Evolutionary conservation across 2,113 vertebrate species (phyloP).

Genomic region (Caranx ignobilis): DNA sequence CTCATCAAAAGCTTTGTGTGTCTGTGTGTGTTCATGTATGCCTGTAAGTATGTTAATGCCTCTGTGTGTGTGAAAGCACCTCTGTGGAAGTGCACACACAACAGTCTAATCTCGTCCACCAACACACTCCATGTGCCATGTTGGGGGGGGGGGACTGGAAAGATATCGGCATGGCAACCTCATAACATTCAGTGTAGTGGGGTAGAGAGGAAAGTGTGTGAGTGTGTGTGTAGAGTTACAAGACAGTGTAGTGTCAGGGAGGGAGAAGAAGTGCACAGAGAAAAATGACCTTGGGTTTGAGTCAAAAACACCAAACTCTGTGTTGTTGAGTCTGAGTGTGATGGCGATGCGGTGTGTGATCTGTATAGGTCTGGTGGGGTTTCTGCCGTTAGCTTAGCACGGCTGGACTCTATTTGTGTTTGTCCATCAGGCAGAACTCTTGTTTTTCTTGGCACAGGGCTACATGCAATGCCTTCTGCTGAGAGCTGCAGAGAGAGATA

Average conservation of each 20-base stretch:
- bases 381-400: conserved; percentile 65
- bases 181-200: conserved; percentile 35
- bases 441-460: conserved; percentile 65
- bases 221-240: background rate
- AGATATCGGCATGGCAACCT: conserved; percentile 46
- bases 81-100: background rate
- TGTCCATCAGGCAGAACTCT: conserved; percentile 52
- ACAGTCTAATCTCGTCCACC: conserved; percentile 3
- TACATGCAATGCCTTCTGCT: conserved; percentile 41
- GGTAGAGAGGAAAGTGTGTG: background rate
- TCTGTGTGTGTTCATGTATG: conserved; percentile 1
- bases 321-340: conserved; percentile 30
- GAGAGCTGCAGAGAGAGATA: conserved; percentile 25
- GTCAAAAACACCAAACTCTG: conserved; percentile 45
- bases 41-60: background rate
- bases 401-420: conserved; percentile 65
- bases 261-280: background rate
- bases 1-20: conserved; percentile 10
- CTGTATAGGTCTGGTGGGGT: conserved; percentile 43
- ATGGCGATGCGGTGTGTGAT: conserved; percentile 53
- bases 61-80: conserved; percentile 19
- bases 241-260: conserved; percentile 9
- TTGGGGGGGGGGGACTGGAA: background rate
- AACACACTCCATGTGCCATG: conserved; percentile 15
- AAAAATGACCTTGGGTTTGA: conserved; percentile 18